phyloP scores from a whole-genome alignment of 2,888 invertebrate genomes.

The Lithophane socia region DNA sequence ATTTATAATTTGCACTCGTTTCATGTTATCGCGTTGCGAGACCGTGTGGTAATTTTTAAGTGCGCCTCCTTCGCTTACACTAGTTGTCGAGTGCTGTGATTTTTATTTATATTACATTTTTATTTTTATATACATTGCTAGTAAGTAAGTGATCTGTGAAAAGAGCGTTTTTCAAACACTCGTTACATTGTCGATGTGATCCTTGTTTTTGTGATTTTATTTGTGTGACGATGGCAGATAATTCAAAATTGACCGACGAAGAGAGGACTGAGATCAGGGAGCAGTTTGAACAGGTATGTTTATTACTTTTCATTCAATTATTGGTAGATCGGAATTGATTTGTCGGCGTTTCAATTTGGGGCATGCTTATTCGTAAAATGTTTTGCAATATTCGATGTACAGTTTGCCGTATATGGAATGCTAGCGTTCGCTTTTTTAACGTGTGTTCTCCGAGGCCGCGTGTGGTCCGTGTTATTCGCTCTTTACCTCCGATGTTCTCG shows the following conservation, averaged over 20 bases:
- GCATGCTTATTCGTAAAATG: constrained; percentile 43
- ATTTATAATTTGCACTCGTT: constrained; percentile 66
- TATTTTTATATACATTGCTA: constrained; percentile 70
- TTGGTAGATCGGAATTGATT: constrained; percentile 35
- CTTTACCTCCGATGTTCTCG: constrained; percentile 8
- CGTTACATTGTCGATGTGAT: constrained; percentile 78
- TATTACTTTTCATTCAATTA: constrained; percentile 47
- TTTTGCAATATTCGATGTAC: constrained; percentile 60
- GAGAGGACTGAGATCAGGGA: constrained; percentile 94
- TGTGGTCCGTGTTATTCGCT: constrained; percentile 69
- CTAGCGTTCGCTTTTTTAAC: constrained; percentile 55
- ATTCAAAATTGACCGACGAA: constrained; percentile 91
- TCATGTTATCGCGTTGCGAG: constrained; percentile 55
- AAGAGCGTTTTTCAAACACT: constrained; percentile 59
- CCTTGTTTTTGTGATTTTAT: constrained; percentile 83
- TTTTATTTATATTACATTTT: constrained; percentile 63
- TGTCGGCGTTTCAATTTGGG: constrained; percentile 52
- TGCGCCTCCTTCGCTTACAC: constrained; percentile 50
- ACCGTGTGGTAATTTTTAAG: constrained; percentile 58
- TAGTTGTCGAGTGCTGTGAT: constrained; percentile 63
- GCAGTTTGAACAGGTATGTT: constrained; percentile 93
- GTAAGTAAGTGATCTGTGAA: constrained; percentile 79
- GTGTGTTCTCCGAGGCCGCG: constrained; percentile 69
- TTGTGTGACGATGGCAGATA: constrained; percentile 87
- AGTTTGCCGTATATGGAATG: constrained; percentile 57